These are phyloP conservation scores for Scaptomyza polygonia DNA, from an alignment of 2,888 invertebrate genomes.

Conservation along the genomic window DNA sequence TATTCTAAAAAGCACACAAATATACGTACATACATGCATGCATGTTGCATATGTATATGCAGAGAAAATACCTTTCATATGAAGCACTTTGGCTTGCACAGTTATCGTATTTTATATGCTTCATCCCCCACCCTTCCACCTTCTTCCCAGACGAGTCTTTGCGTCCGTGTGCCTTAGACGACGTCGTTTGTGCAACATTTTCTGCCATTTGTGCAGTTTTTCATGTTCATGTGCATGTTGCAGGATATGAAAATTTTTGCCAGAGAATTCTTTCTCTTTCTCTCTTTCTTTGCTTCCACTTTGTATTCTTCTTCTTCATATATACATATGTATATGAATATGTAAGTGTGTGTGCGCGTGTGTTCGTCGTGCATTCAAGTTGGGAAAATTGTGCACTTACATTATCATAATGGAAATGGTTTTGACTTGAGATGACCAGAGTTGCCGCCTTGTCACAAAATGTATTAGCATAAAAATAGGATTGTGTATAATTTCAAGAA, in stretches of 20 bases:
- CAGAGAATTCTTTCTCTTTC: slow-evolving; percentile 34
- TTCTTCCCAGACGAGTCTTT: no score
- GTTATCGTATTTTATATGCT: slow-evolving; percentile 77
- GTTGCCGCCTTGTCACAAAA: slow-evolving; percentile 42
- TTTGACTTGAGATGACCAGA: slow-evolving; percentile 69
- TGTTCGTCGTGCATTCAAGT: slow-evolving; percentile 59
- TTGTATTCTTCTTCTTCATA: slow-evolving; percentile 14
- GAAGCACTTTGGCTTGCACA: slow-evolving; percentile 73
- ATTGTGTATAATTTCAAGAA: no score
- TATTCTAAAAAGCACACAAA: slow-evolving; percentile 61
- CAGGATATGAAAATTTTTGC: slow-evolving; percentile 78
- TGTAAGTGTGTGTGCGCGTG: slow-evolving; percentile 27
- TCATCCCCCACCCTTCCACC: no score
- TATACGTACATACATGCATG: slow-evolving; percentile 33
- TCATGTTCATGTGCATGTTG: slow-evolving; percentile 70
- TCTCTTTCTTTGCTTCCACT: slow-evolving; percentile 4
- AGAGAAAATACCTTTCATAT: slow-evolving; percentile 74
- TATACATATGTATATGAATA: slow-evolving; percentile 14
- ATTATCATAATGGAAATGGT: slow-evolving; percentile 80
- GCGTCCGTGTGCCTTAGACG: slow-evolving; percentile 19
- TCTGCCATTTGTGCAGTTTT: slow-evolving; percentile 80
- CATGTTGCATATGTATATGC: slow-evolving; percentile 51
- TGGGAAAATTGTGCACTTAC: slow-evolving; percentile 77
- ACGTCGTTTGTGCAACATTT: slow-evolving; percentile 75
- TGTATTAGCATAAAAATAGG: not conserved